Percentiles rank a stretch among this genome's conserved stretches.
These are phyloP conservation scores for Lottia gigantea DNA, from an alignment of 2,888 invertebrate species.

Conservation along the genomic window DNA sequence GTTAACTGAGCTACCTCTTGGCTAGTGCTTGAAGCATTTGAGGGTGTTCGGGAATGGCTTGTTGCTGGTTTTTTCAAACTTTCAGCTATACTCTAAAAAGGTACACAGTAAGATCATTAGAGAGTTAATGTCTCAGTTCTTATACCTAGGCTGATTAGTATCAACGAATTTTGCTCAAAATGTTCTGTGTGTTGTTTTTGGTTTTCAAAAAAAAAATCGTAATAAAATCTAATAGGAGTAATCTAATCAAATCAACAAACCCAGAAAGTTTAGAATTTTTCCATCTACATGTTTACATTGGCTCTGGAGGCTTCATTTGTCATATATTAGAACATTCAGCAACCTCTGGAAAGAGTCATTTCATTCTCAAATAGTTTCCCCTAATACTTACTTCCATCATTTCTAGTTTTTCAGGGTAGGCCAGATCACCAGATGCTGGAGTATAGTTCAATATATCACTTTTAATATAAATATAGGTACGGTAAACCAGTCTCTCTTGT, in stretches of 20 bases:
- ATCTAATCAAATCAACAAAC: too few relatives aligned
- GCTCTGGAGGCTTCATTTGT: too few relatives aligned
- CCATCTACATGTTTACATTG: too few relatives aligned
- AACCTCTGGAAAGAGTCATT: too few relatives aligned
- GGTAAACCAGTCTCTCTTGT: slow-evolving; percentile 94
- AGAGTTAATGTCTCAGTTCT: neutral
- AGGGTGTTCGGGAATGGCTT: slow-evolving; percentile 72
- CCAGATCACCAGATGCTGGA: slow-evolving; percentile 94
- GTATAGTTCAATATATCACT: slow-evolving; percentile 84
- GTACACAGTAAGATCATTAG: neutral
- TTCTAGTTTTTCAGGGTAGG: slow-evolving; percentile 95
- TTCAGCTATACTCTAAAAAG: slow-evolving; percentile 67
- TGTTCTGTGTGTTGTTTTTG: too few relatives aligned
- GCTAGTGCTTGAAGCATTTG: slow-evolving; percentile 74
- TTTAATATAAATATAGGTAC: slow-evolving; percentile 92
- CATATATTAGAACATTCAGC: too few relatives aligned
- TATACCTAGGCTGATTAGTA: too few relatives aligned
- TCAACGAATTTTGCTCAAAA: too few relatives aligned
- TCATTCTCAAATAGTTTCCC: too few relatives aligned
- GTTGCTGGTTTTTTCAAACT: slow-evolving; percentile 60
- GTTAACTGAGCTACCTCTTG: slow-evolving; percentile 76
- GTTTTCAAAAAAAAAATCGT: too few relatives aligned
- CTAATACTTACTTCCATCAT: slow-evolving; percentile 86
- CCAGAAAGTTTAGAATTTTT: too few relatives aligned
- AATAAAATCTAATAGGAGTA: too few relatives aligned